Percentiles rank a stretch among this genome's conserved stretches.
phyloP scores from a whole-genome alignment of 2,797 vertebrate genomes.

The Meriones psammophilus region DNA sequence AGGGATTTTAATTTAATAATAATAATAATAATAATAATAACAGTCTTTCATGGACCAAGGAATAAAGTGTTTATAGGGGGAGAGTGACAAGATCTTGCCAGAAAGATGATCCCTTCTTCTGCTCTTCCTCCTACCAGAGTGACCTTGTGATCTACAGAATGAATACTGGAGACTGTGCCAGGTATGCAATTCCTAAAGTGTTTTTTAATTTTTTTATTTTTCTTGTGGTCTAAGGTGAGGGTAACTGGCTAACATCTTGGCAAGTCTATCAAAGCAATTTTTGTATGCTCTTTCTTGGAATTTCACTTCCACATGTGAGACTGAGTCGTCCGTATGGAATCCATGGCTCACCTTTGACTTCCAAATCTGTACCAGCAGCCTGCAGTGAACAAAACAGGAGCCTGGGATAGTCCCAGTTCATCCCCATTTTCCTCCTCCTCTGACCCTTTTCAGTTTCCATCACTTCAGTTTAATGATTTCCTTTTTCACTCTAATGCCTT shows the following conservation, averaged over 20 bases:
- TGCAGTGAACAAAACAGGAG: neutral
- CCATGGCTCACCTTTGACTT: conserved; percentile 76
- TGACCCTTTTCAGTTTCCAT: conserved; percentile 66
- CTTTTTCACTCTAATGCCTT: conserved; percentile 69
- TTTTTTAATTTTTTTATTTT: conserved; percentile 33
- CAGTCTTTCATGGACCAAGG: conserved; percentile 72
- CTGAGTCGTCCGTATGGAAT: conserved; percentile 47
- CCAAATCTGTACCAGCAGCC: conserved; percentile 65
- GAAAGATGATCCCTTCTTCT: neutral
- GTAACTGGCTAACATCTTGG: conserved; percentile 70
- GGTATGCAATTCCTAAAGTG: conserved; percentile 58
- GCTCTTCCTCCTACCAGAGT: neutral
- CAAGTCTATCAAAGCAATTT: conserved; percentile 76
- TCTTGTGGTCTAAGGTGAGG: neutral
- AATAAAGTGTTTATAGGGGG: conserved; percentile 77
- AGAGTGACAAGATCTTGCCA: conserved; percentile 12
- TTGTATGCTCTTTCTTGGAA: conserved; percentile 62
- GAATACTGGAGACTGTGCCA: conserved; percentile 30
- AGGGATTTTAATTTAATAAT: conserved; percentile 18
- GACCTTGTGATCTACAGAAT: conserved; percentile 23
- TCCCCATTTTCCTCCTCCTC: conserved; percentile 41
- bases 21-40: conserved; percentile 51
- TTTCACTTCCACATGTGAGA: conserved; percentile 78
- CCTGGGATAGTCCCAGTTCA: conserved; percentile 24
- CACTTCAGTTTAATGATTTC: conserved; percentile 70